Evolutionary conservation across 2,888 invertebrate species (phyloP).

Genomic region (Aspidapion aeneum): DNA sequence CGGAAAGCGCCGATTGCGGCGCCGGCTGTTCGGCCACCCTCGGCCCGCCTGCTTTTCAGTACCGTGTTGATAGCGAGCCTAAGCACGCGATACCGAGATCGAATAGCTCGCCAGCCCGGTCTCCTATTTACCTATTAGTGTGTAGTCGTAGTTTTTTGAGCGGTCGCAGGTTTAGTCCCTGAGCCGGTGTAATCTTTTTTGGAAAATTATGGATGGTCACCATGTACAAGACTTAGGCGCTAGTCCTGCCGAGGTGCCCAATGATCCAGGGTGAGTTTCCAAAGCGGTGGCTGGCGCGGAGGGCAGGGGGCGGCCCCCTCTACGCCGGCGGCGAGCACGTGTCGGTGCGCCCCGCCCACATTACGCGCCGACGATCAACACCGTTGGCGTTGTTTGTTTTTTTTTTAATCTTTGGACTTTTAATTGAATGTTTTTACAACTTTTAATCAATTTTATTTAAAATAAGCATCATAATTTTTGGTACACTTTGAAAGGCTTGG

Average conservation of each 20-base stretch:
- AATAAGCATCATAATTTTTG: no score
- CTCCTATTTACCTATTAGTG: slow-evolving; percentile 48
- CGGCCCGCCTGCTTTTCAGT: slow-evolving; percentile 46
- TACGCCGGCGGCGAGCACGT: slow-evolving; percentile 20
- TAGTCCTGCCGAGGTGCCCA: slow-evolving; percentile 88
- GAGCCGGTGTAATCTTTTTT: no score
- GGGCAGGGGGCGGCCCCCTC: slow-evolving; percentile 2
- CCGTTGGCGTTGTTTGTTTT: not conserved
- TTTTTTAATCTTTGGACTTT: not conserved
- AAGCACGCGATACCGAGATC: slow-evolving; percentile 57
- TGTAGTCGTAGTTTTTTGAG: slow-evolving; percentile 56
- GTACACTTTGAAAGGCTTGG: no score
- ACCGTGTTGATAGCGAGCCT: slow-evolving; percentile 67
- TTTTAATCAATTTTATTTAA: no score
- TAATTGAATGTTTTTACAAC: no score
- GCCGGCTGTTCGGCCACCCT: slow-evolving; percentile 33
- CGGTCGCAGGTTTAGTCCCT: slow-evolving; percentile 23
- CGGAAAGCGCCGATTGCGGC: slow-evolving; percentile 41
- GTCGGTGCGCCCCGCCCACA: slow-evolving; percentile 25
- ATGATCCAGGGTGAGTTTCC: slow-evolving; percentile 83
- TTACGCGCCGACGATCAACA: not conserved
- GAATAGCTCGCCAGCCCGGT: slow-evolving; percentile 57
- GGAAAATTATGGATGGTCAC: slow-evolving; percentile 44
- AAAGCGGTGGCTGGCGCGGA: slow-evolving; percentile 3
- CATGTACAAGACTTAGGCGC: slow-evolving; percentile 77